These are phyloP conservation scores for Amblyopsis hoosieri DNA, from an alignment of 2,797 vertebrate species.

Conservation along the genomic window DNA sequence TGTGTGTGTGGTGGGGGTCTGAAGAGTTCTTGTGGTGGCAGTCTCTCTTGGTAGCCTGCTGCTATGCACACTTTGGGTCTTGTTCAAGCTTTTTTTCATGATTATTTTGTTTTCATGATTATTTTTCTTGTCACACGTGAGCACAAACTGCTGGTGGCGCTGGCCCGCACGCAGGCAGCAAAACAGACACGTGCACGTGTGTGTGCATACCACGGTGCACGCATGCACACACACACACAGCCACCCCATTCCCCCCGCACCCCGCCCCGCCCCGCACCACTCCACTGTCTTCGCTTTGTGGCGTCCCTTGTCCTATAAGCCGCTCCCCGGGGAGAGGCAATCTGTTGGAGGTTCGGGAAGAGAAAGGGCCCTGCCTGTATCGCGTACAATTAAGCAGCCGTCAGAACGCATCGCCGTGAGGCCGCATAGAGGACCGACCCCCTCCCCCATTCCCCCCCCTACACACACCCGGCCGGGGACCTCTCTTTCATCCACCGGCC, in stretches of 20 bases:
- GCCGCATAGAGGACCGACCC: constrained; percentile 67
- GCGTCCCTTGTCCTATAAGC: constrained; percentile 72
- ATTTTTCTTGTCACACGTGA: too few relatives aligned
- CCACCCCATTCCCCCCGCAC: constrained; percentile 37
- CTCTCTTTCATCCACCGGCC: constrained; percentile 71
- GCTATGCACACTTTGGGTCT: too few relatives aligned
- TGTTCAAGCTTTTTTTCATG: too few relatives aligned
- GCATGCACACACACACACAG: constrained; percentile 19
- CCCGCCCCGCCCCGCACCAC: constrained; percentile 51
- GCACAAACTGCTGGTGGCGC: too few relatives aligned
- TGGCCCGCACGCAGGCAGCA: not conserved
- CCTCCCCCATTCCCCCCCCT: constrained; percentile 5
- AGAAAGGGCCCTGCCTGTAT: constrained; percentile 72
- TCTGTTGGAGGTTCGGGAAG: constrained; percentile 79
- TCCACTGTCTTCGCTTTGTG: constrained; percentile 74
- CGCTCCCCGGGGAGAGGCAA: constrained; percentile 76
- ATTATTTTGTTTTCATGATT: too few relatives aligned
- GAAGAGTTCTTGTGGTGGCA: too few relatives aligned
- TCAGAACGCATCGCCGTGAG: constrained; percentile 69
- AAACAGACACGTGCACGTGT: not conserved
- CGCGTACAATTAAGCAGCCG: constrained; percentile 79
- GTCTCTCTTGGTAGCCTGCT: too few relatives aligned
- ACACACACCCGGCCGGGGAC: constrained; percentile 20
- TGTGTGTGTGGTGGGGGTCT: too few relatives aligned
- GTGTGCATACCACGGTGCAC: not conserved